Evolutionary conservation across 2,113 vertebrate genomes (phyloP).

Genomic region (Leucopsar rothschildi): DNA sequence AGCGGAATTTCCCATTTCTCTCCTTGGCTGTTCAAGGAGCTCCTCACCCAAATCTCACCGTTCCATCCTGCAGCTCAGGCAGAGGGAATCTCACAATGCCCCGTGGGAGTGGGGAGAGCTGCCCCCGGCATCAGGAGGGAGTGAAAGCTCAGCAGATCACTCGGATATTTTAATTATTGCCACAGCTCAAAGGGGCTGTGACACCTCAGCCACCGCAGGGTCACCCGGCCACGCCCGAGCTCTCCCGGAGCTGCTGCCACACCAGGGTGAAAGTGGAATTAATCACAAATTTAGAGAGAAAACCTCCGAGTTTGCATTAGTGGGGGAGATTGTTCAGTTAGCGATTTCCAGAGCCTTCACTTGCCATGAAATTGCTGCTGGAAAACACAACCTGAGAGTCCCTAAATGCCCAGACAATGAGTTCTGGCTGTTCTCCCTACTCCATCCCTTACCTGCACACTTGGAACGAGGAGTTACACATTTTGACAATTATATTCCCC

Average conservation of each 20-base stretch:
- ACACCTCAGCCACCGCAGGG: fast-evolving
- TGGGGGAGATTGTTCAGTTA: background rate
- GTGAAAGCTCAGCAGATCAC: background rate
- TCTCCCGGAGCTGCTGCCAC: background rate
- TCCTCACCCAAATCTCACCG: background rate
- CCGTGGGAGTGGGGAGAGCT: background rate
- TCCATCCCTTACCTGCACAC: background rate
- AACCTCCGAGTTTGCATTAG: background rate
- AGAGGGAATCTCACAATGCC: background rate
- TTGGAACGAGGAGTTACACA: background rate
- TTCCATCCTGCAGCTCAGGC: background rate
- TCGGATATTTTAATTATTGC: background rate
- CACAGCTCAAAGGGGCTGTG: fast-evolving
- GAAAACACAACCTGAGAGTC: background rate
- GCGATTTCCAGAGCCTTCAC: background rate
- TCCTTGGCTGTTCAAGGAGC: background rate
- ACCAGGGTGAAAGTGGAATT: background rate
- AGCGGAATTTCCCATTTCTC: background rate
- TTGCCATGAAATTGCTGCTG: background rate
- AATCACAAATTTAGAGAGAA: background rate
- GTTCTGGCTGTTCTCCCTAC: background rate
- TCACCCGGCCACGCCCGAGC: background rate
- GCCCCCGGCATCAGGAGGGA: background rate
- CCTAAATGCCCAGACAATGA: background rate
- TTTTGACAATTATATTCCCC: background rate